phyloP scores from a whole-genome alignment of 2,113 vertebrate genomes.

The Rhizomys pruinosus region DNA sequence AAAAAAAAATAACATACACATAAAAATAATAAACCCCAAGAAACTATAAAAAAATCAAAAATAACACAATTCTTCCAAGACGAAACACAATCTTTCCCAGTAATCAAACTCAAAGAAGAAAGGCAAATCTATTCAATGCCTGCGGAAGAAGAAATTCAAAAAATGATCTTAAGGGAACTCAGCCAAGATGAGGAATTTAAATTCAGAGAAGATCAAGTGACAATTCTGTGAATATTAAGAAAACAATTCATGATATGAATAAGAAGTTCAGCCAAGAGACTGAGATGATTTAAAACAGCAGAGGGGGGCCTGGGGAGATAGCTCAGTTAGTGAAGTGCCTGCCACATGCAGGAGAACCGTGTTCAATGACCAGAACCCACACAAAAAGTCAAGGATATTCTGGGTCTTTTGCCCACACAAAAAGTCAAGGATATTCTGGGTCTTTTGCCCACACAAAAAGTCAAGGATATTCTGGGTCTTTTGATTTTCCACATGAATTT shows the following conservation, averaged over 20 bases:
- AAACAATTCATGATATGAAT: background rate
- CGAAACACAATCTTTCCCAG: background rate
- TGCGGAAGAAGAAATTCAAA: background rate
- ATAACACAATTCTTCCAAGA: background rate
- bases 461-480: no score
- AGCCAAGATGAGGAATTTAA: background rate
- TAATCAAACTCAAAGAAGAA: background rate
- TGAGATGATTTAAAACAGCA: background rate
- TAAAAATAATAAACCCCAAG: background rate
- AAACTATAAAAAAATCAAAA: background rate
- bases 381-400: background rate
- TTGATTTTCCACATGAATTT: no score
- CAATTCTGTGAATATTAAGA: background rate
- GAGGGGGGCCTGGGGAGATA: background rate
- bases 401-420: no score
- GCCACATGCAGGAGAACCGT: no score
- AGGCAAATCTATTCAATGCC: background rate
- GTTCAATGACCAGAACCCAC: no score
- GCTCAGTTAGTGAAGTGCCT: background rate
- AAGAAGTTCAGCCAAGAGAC: background rate
- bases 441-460: no score
- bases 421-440: no score
- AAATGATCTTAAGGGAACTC: background rate
- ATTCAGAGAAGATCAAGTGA: background rate
- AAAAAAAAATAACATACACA: no score